Conservation (phyloP, 2,113 vertebrate species). For the Colistium nudipinnis region DNA sequence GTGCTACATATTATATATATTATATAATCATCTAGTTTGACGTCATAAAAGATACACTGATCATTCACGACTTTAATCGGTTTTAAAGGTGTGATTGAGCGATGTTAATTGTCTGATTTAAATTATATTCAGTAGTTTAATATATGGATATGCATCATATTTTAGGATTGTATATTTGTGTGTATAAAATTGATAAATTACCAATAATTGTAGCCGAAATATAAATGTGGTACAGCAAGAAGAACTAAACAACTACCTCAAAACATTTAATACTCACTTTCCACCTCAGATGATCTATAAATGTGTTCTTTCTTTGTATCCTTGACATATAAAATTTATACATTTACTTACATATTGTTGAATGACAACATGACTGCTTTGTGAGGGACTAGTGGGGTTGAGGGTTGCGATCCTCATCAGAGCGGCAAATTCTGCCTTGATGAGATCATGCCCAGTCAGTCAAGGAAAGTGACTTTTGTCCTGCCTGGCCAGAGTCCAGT, state of each 20-base stretch:
- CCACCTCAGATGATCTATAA: not conserved
- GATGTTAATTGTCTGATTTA: too few species aligned
- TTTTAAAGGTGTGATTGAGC: too few species aligned
- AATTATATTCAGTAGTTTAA: not conserved
- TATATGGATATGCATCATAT: not conserved
- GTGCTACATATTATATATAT: too few species aligned
- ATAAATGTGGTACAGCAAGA: too few species aligned
- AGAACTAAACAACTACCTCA: too few species aligned
- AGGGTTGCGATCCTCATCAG: constrained; percentile 17
- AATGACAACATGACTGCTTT: not conserved
- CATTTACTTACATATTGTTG: not conserved
- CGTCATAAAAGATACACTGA: too few species aligned
- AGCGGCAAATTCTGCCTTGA: constrained; percentile 22
- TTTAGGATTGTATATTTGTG: not conserved
- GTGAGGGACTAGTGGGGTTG: constrained; percentile 24
- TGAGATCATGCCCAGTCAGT: constrained; percentile 57
- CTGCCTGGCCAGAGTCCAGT: constrained; percentile 40
- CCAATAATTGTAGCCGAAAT: not conserved
- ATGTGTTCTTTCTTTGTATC: not conserved
- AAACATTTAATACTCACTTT: too few species aligned
- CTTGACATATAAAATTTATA: not conserved
- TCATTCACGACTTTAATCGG: too few species aligned
- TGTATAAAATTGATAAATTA: not conserved
- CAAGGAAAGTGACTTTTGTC: constrained; percentile 56
- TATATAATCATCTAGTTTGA: too few species aligned